Base-by-base conservation (phyloP, 1,140 invertebrate genomes). In the Zaprionus taronus region DNA sequence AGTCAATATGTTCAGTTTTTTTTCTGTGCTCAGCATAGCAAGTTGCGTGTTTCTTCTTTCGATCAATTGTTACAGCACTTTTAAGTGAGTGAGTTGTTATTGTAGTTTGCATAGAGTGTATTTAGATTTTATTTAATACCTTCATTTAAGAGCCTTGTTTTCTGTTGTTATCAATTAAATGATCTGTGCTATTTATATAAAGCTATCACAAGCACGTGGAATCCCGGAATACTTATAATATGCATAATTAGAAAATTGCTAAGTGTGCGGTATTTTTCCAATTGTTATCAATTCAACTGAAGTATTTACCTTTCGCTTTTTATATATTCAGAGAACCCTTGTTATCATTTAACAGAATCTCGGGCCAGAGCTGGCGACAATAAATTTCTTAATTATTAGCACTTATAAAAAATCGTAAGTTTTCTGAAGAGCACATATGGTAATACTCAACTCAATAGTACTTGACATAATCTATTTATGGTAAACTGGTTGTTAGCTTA, bases 1-100 rank as follows among this genome's bases (percentile, higher is more conserved):
- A 47, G n/a, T 47, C 41, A 47, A 47, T 47, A 17, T n/a, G 41
- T 47, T 47, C 41, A 47, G 41, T 47, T 47, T 17, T 47, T 17
- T 47, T 17, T 47, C 38, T 9, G n/a, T 17, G n/a, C 41, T 47
- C 41, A 47, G 41, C 41, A 47, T 17, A 17, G n/a, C n/a, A 47
- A 47, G n/a, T 47, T 47, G 41, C 9, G 41, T n/a, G 41, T 17
- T 47, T 17, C 15, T 17, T 17, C 41, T 47, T n/a, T 47, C 41
- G 41, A 47, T 47, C 41, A 47, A 47, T 17, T 47, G 36, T 47
- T 17, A n/a, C 41, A 17, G 15, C 38, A 41, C 38, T 7, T 41
- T 41, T 17, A 9, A 17, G 6, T 17, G n/a, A 17, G 41, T 47
- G 41, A 47, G 41, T 17, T 47, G n/a, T 20, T 17, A 9, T 47